These are phyloP conservation scores for Emydura subglobosa DNA, from an alignment of 2,113 vertebrate species.

Conservation along the genomic window DNA sequence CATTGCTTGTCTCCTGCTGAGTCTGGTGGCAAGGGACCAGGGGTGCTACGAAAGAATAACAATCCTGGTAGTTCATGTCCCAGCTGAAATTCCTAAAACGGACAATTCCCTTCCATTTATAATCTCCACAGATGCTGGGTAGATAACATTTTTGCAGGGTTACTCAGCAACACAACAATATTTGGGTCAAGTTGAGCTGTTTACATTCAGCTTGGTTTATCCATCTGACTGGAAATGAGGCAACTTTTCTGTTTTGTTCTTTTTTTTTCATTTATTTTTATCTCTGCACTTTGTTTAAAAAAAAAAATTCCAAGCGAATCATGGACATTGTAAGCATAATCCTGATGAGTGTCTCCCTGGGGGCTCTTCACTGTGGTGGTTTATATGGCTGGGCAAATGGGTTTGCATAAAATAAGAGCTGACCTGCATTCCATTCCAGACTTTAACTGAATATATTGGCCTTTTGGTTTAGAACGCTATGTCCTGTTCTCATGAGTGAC, in stretches of 20 bases:
- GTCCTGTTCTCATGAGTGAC: neutral
- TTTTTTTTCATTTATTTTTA: slow-evolving; percentile 58
- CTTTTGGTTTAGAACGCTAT: neutral
- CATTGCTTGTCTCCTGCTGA: neutral
- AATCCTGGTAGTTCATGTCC: neutral
- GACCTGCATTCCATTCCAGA: neutral
- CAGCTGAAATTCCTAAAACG: slow-evolving; percentile 39
- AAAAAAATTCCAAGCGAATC: slow-evolving; percentile 68
- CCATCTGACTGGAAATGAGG: slow-evolving; percentile 57
- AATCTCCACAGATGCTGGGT: slow-evolving; percentile 59
- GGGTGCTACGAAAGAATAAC: neutral
- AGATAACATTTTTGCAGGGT: slow-evolving; percentile 63
- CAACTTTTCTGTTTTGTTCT: slow-evolving; percentile 38
- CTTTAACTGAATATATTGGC: neutral
- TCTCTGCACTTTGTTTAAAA: slow-evolving; percentile 56
- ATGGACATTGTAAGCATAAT: slow-evolving; percentile 52
- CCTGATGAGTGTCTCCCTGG: slow-evolving; percentile 53
- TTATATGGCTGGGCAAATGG: neutral
- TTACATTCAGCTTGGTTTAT: slow-evolving; percentile 61
- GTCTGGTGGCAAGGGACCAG: neutral
- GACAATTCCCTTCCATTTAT: slow-evolving; percentile 53
- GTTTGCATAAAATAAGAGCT: neutral
- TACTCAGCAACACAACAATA: slow-evolving; percentile 76
- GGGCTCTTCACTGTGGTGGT: slow-evolving; percentile 47
- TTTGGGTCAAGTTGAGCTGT: slow-evolving; percentile 73